Evolutionary conservation across 1,140 invertebrate species (phyloP).

Genomic region (Euborellia annulipes): DNA sequence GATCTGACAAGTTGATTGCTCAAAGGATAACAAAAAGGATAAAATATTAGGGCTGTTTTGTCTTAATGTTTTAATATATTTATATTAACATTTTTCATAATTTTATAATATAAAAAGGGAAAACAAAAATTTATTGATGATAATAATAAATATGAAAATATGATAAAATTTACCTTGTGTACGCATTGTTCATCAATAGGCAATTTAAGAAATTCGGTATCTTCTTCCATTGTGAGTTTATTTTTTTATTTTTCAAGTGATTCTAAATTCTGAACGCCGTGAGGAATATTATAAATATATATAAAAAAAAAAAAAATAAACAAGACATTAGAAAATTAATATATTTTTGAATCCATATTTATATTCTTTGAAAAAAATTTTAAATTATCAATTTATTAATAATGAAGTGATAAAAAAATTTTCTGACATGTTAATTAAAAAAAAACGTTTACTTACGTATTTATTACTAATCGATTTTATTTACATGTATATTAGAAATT

Average conservation of each 20-base stretch:
- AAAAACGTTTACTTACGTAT: too few relatives aligned
- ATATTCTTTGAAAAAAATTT: too few relatives aligned
- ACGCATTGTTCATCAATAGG: conserved; percentile 79
- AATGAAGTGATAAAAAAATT: too few relatives aligned
- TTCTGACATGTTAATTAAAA: too few relatives aligned
- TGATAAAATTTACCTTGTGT: conserved; percentile 50
- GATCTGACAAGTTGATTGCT: neutral
- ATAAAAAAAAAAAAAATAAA: too few relatives aligned
- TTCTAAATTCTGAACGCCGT: too few relatives aligned
- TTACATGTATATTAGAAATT: too few relatives aligned
- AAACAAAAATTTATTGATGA: neutral
- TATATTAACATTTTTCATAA: neutral
- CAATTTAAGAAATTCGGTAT: conserved; percentile 82
- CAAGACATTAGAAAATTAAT: too few relatives aligned
- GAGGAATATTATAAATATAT: too few relatives aligned
- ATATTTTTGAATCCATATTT: too few relatives aligned
- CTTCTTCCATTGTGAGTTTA: conserved; percentile 53
- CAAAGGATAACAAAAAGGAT: neutral
- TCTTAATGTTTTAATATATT: neutral
- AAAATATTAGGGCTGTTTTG: neutral
- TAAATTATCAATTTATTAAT: too few relatives aligned
- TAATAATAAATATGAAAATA: neutral
- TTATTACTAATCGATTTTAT: too few relatives aligned
- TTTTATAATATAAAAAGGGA: neutral
- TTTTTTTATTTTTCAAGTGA: neutral